Conservation (phyloP, 2,888 invertebrate genomes). For the Cotesia congregata region DNA sequence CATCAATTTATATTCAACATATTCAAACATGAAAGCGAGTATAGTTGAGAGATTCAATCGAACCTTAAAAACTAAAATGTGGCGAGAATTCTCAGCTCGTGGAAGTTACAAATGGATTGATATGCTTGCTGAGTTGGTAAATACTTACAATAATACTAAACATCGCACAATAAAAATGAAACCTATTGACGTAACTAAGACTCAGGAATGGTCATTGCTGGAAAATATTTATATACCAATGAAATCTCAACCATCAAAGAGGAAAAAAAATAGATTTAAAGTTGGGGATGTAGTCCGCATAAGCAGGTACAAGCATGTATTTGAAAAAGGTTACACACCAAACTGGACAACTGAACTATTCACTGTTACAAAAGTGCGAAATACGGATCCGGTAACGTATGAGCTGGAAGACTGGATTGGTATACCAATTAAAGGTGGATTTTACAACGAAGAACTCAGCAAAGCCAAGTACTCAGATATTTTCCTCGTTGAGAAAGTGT, state of each 20-base stretch:
- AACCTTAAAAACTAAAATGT: constrained; percentile 47
- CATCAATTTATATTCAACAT: constrained; percentile 47
- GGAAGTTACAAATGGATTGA: constrained; percentile 46
- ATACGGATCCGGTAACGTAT: constrained; percentile 59
- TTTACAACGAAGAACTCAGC: constrained; percentile 39
- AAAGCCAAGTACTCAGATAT: constrained; percentile 34
- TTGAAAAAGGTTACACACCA: constrained; percentile 46
- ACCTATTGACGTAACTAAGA: constrained; percentile 57
- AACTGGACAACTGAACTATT: constrained; percentile 64
- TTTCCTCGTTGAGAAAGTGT: constrained; percentile 40
- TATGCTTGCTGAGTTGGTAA: background rate
- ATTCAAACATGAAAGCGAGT: constrained; percentile 52
- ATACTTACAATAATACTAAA: constrained; percentile 45
- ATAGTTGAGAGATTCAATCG: constrained; percentile 57
- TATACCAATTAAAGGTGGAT: constrained; percentile 52
- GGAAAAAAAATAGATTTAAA: constrained; percentile 43
- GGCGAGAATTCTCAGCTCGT: constrained; percentile 38
- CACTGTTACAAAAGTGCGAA: constrained; percentile 54
- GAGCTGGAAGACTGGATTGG: constrained; percentile 54
- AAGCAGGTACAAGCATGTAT: constrained; percentile 57
- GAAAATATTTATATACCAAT: background rate
- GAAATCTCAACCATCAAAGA: background rate
- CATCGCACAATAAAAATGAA: constrained; percentile 57
- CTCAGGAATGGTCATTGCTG: constrained; percentile 38
- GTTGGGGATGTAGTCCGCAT: constrained; percentile 60